A percentile compares a stretch with the other conserved stretches of the same genome.
phyloP scores from a whole-genome alignment of 2,888 invertebrate species.

The Agriopis marginaria region DNA sequence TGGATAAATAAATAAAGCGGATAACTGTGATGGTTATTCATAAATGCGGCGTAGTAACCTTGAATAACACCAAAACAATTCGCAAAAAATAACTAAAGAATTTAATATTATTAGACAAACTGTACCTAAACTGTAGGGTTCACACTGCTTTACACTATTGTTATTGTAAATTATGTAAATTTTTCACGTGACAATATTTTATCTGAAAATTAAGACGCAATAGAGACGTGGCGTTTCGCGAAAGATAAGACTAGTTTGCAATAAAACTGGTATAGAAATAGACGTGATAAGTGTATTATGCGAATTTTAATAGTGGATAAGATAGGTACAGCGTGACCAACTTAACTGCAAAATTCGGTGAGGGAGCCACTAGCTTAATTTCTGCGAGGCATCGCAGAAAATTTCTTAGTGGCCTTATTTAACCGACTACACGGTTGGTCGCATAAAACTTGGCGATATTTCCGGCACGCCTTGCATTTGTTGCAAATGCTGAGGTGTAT shows the following conservation, averaged over 20 bases:
- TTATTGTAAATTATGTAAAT: constrained; percentile 11
- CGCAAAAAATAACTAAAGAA: no score
- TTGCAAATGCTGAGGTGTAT: not conserved
- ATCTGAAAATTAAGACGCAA: constrained; percentile 41
- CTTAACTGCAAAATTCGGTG: not conserved
- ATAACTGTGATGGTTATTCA: no score
- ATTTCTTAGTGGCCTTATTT: not conserved
- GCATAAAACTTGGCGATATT: constrained; percentile 51
- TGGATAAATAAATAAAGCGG: no score
- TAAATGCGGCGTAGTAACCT: no score
- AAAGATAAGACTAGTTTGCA: constrained; percentile 30
- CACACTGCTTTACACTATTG: not conserved
- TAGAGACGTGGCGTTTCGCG: constrained; percentile 32
- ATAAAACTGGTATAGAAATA: constrained; percentile 41
- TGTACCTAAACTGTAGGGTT: not conserved
- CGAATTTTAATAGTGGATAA: constrained; percentile 41
- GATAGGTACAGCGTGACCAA: not conserved
- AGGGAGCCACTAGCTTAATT: no score
- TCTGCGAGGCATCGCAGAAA: no score
- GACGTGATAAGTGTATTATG: constrained; percentile 45
- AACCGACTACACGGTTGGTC: not conserved
- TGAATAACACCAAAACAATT: no score
- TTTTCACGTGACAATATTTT: constrained; percentile 22
- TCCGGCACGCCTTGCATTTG: constrained; percentile 63
- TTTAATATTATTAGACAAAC: not conserved